Conservation (phyloP, 1,140 invertebrate species). For the Eumeta japonica region DNA sequence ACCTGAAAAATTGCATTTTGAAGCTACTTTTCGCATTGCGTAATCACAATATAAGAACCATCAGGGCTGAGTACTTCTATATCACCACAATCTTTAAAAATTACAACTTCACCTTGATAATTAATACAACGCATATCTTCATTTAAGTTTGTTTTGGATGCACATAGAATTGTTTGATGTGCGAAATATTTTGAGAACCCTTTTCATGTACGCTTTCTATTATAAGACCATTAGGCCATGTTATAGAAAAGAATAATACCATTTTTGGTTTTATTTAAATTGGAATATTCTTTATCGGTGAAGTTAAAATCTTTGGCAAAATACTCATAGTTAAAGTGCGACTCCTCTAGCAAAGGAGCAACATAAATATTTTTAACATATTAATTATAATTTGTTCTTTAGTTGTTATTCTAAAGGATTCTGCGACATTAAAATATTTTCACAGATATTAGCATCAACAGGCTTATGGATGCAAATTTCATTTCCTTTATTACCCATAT, state of each 20-base stretch:
- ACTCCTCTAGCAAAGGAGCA: no score
- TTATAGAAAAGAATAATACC: constrained; percentile 44
- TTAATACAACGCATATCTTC: constrained; percentile 45
- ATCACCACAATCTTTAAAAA: constrained; percentile 32
- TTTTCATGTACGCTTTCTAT: constrained; percentile 46
- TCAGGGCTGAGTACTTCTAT: constrained; percentile 37
- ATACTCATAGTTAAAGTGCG: no score
- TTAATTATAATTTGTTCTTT: constrained; percentile 43
- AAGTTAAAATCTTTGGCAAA: no score
- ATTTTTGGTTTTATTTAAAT: constrained; percentile 20
- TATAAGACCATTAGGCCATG: constrained; percentile 55
- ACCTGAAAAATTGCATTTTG: background rate
- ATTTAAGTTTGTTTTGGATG: constrained; percentile 15
- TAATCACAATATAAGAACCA: constrained; percentile 31
- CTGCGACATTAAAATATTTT: constrained; percentile 19
- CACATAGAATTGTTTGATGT: constrained; percentile 51
- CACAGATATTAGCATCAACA: constrained; percentile 19
- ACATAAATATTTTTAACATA: constrained; percentile 43
- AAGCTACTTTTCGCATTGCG: constrained; percentile 28
- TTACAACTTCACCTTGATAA: constrained; percentile 42
- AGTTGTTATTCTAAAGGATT: constrained; percentile 26
- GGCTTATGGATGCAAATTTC: constrained; percentile 37
- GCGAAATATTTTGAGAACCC: constrained; percentile 39
- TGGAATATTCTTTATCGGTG: no score
- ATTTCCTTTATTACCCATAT: constrained; percentile 26